Percentiles rank a stretch among this genome's conserved stretches.
These are phyloP conservation scores for Muscicapa striata DNA, from an alignment of 2,797 vertebrate species.

Conservation along the genomic window DNA sequence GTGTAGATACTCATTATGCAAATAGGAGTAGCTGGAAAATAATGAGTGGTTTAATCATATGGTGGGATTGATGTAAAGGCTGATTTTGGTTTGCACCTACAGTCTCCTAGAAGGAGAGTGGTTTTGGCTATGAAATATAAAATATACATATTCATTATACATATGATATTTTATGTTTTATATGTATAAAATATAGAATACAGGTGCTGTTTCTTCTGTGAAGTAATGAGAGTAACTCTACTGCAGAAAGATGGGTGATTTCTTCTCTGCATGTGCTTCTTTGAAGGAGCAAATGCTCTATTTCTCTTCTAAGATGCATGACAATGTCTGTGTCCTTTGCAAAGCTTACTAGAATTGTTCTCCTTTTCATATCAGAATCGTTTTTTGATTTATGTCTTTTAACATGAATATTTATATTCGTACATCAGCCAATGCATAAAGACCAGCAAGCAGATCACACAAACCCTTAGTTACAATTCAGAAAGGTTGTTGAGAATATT, in stretches of 20 bases:
- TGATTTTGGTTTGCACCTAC: neutral
- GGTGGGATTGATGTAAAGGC: neutral
- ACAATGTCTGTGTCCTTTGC: neutral
- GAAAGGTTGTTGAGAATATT: neutral
- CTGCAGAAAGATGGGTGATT: neutral
- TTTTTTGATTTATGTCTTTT: neutral
- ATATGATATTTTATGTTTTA: neutral
- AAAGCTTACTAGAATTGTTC: neutral
- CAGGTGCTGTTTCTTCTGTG: neutral
- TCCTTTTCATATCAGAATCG: neutral
- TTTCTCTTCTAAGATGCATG: neutral
- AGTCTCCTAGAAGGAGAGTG: neutral
- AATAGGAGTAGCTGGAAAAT: neutral
- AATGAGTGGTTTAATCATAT: fast-evolving
- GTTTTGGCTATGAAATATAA: neutral
- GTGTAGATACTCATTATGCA: neutral
- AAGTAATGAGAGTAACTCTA: neutral
- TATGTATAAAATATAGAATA: neutral
- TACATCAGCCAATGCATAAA: neutral
- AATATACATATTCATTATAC: neutral
- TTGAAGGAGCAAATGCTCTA: neutral
- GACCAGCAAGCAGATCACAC: neutral
- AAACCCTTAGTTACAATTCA: neutral
- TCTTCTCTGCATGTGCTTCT: neutral
- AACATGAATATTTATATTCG: neutral